Conservation (phyloP, 1,140 invertebrate genomes). For the Scaptomyza pallida region DNA sequence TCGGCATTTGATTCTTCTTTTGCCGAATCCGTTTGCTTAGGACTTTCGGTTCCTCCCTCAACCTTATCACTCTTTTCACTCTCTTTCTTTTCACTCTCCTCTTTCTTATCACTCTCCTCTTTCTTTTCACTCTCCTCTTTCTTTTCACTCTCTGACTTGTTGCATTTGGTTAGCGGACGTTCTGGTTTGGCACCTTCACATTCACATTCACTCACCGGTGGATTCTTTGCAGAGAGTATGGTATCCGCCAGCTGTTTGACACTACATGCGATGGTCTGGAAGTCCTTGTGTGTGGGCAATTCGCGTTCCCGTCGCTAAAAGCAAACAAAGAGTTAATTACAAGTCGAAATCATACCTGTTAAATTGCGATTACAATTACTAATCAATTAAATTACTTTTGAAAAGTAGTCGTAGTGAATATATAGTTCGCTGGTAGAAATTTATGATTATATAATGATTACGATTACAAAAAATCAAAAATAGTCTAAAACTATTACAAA, state of each 20-base stretch:
- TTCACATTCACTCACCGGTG: constrained; percentile 68
- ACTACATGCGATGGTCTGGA: constrained; percentile 71
- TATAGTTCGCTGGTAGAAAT: too few relatives aligned
- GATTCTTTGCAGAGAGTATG: constrained; percentile 58
- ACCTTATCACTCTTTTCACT: not conserved
- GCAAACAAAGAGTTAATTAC: too few relatives aligned
- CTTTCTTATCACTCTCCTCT: not conserved
- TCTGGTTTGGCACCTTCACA: not conserved
- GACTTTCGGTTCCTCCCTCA: not conserved
- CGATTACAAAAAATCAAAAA: too few relatives aligned
- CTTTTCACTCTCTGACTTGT: not conserved
- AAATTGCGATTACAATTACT: too few relatives aligned
- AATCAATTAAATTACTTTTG: too few relatives aligned
- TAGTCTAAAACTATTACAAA: too few relatives aligned
- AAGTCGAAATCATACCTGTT: too few relatives aligned
- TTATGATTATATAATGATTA: too few relatives aligned
- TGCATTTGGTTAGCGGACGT: not conserved
- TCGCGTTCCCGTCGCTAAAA: constrained; percentile 61
- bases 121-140: not conserved
- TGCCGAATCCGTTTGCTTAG: not conserved
- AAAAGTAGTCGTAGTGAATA: too few relatives aligned
- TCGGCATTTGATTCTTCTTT: not conserved
- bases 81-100: not conserved
- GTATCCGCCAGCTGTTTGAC: constrained; percentile 79
- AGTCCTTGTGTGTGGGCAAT: constrained; percentile 70